A percentile compares a stretch with the other conserved stretches of the same genome.
phyloP scores from a whole-genome alignment of 2,888 invertebrate genomes.

The Alsophila aescularia region DNA sequence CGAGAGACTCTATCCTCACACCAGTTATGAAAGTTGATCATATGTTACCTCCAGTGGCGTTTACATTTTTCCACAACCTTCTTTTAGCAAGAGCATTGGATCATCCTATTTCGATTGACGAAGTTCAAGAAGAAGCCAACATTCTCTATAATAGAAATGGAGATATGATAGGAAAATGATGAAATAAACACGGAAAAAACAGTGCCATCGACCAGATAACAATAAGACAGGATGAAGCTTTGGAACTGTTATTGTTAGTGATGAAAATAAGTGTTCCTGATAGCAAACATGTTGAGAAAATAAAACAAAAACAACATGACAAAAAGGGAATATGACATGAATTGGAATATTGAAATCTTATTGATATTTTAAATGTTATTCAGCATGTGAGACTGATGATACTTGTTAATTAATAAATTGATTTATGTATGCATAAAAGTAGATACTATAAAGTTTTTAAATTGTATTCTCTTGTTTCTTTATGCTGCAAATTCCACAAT shows the following conservation, averaged over 20 bases:
- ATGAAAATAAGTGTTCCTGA: constrained; percentile 8
- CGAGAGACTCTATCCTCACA: constrained; percentile 47
- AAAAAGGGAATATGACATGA: too few relatives aligned
- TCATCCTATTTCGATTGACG: constrained; percentile 62
- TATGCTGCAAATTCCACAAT: too few relatives aligned
- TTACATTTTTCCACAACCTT: constrained; percentile 66
- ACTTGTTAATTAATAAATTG: not conserved
- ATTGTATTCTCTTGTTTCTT: too few relatives aligned
- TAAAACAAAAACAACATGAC: too few relatives aligned
- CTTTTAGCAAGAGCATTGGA: constrained; percentile 68
- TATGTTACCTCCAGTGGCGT: constrained; percentile 61
- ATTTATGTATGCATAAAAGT: too few relatives aligned
- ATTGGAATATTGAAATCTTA: too few relatives aligned
- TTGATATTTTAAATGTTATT: too few relatives aligned
- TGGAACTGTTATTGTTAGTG: not conserved
- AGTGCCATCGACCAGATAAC: not conserved
- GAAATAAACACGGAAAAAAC: constrained; percentile 1
- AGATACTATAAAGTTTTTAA: too few relatives aligned
- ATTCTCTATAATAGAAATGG: constrained; percentile 24
- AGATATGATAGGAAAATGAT: constrained; percentile 8
- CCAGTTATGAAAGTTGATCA: constrained; percentile 54
- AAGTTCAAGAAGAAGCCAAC: constrained; percentile 45
- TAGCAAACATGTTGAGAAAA: not conserved
- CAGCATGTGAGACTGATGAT: not conserved
- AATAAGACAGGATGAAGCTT: constrained; percentile 1